Base-by-base conservation (phyloP, 2,888 invertebrate genomes). In the Xestia ashworthii region DNA sequence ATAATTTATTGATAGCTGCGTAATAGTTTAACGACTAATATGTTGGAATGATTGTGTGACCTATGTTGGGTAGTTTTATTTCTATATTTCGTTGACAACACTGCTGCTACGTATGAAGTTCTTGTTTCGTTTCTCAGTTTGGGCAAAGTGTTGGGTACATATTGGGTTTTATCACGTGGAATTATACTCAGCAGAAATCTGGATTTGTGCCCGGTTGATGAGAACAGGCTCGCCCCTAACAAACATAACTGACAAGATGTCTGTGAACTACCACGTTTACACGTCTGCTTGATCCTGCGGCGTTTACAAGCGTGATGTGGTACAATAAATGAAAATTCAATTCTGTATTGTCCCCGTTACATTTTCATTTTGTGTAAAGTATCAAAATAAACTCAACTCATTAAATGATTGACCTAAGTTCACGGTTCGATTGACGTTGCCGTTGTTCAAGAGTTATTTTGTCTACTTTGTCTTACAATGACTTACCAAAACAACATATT, bases 1-100 rank as follows among this genome's bases (percentile, higher is more conserved):
- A 64, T 70, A 86, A 83, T 86, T 82, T 82, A 84, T 84, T 78
- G 83, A 70, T 72, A 62, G 53, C 38, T 14, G 46, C 38, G 71
- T 50, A 9, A 64, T 60, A 65, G 64, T 68, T 9, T 11, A 14
- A 46, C 60, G 46, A 62, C 48, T 58, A 44, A 32, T 50, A 11
- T 48, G n/a, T 66, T 44, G 14, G 9, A 74, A 58, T 58, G 1
- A 50, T 41, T 58, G 4, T 22, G 14, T 14, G 16, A 11, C 16
- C 0, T 44, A 25, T 65, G 11, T 65, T 19, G 6, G 19, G 22
- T 9, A 44, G 14, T 14, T 78, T 16, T 48, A 55, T 32, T 64
- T 44, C 6, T 0, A 41, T 0, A 0, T 53, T 38, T 76, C 50
- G 22, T 22, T 53, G 22, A 9, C 48, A 48, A 48, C 16, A 16